These are phyloP conservation scores for Eurosta solidaginis DNA, from an alignment of 1,140 invertebrate genomes.

Conservation along the genomic window DNA sequence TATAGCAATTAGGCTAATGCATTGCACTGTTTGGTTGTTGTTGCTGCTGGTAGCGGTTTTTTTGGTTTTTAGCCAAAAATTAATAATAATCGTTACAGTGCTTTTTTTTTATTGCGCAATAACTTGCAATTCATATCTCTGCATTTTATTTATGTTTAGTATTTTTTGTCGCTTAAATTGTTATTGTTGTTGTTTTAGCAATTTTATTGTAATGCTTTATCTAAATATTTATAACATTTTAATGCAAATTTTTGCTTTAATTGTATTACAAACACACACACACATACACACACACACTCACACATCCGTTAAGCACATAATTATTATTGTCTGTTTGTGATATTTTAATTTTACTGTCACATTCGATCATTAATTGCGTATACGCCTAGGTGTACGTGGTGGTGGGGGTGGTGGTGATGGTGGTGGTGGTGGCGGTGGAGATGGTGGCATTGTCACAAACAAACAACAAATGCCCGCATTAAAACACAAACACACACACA, in stretches of 20 bases:
- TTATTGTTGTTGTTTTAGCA: background rate
- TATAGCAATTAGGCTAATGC: slow-evolving; percentile 12
- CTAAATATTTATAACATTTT: slow-evolving; percentile 33
- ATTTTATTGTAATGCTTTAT: slow-evolving; percentile 27
- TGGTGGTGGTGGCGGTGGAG: too few relatives aligned
- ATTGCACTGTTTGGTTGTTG: slow-evolving; percentile 2
- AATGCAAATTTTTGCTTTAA: slow-evolving; percentile 32
- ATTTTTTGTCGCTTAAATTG: background rate
- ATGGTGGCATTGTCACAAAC: background rate
- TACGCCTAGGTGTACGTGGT: slow-evolving; percentile 1
- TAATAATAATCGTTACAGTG: slow-evolving; percentile 25
- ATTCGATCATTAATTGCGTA: slow-evolving; percentile 28
- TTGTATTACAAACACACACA: background rate
- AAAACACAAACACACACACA: background rate
- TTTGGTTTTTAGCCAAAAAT: slow-evolving; percentile 30
- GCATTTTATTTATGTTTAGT: slow-evolving; percentile 25
- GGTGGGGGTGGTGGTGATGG: too few relatives aligned
- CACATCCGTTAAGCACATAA: background rate
- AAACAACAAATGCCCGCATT: background rate
- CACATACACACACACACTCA: background rate
- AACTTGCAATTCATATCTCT: slow-evolving; percentile 27
- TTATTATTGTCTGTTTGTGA: slow-evolving; percentile 26
- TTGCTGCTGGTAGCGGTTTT: slow-evolving; percentile 25
- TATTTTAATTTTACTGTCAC: slow-evolving; percentile 29
- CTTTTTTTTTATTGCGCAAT: background rate